Percentiles rank a stretch among this genome's conserved stretches.
Evolutionary conservation across 2,888 invertebrate species (phyloP).

Genomic region (Spisula solida): DNA sequence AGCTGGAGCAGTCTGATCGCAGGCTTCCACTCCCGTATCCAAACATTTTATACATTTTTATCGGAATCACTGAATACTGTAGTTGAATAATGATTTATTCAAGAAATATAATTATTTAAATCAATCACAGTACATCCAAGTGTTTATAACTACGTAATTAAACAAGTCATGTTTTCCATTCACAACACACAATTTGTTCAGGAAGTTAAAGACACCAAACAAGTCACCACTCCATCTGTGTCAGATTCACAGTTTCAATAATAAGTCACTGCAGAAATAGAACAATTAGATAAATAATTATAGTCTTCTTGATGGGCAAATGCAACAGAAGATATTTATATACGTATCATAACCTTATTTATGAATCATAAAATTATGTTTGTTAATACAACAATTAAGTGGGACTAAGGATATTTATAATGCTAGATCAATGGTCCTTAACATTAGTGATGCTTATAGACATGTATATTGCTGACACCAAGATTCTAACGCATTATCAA

Average conservation of each 20-base stretch:
- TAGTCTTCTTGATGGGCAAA: no score
- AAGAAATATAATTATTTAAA: background rate
- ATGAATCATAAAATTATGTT: no score
- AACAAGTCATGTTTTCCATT: background rate
- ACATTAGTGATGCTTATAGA: no score
- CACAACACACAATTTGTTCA: background rate
- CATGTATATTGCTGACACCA: no score
- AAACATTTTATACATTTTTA: conserved; percentile 64
- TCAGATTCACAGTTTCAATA: background rate
- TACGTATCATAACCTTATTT: no score
- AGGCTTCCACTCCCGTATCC: conserved; percentile 65
- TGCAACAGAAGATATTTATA: no score
- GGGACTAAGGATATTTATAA: no score
- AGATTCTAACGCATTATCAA: no score
- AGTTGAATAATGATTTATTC: background rate
- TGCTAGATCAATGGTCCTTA: no score
- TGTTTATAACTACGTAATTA: background rate
- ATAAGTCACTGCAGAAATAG: background rate
- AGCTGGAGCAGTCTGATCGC: conserved; percentile 60
- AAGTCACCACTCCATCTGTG: background rate
- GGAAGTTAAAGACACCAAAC: background rate
- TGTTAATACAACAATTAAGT: no score
- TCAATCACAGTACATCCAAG: background rate
- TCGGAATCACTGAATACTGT: background rate
- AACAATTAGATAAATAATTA: background rate